Conservation (phyloP, 2,888 invertebrate species). For the Drosophila infuscata region DNA sequence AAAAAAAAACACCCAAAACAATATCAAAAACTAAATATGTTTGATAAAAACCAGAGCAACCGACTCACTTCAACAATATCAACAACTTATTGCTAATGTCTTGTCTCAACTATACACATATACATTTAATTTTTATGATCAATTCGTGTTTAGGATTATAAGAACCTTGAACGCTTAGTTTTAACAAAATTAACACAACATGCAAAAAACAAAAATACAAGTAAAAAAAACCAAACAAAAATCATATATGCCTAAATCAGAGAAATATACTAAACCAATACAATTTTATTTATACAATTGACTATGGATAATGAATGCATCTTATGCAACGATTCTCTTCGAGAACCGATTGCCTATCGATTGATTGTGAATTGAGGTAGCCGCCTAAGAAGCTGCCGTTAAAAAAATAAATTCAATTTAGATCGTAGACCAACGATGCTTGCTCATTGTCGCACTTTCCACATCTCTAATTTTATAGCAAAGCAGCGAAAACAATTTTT, state of each 20-base stretch:
- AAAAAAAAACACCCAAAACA: constrained; percentile 23
- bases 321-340: constrained; percentile 24
- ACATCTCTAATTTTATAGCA: constrained; percentile 51
- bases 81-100: constrained; percentile 57
- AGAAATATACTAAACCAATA: constrained; percentile 56
- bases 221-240: constrained; percentile 27
- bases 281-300: constrained; percentile 60
- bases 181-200: constrained; percentile 73
- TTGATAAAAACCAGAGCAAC: constrained; percentile 26
- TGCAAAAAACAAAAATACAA: constrained; percentile 38
- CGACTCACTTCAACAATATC: constrained; percentile 47
- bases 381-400: constrained; percentile 8
- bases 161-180: constrained; percentile 76
- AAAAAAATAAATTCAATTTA: constrained; percentile 36
- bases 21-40: constrained; percentile 31
- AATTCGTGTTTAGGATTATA: constrained; percentile 76
- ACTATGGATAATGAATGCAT: constrained; percentile 42
- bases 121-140: constrained; percentile 65
- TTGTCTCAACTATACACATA: constrained; percentile 51
- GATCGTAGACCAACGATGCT: constrained; percentile 41
- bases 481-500: constrained; percentile 45
- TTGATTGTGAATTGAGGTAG: constrained; percentile 15
- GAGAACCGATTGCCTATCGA: constrained; percentile 20
- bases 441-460: constrained; percentile 50
- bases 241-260: constrained; percentile 32